Base-by-base conservation (phyloP, 2,113 vertebrate species). In the Heterotilapia buettikoferi region DNA sequence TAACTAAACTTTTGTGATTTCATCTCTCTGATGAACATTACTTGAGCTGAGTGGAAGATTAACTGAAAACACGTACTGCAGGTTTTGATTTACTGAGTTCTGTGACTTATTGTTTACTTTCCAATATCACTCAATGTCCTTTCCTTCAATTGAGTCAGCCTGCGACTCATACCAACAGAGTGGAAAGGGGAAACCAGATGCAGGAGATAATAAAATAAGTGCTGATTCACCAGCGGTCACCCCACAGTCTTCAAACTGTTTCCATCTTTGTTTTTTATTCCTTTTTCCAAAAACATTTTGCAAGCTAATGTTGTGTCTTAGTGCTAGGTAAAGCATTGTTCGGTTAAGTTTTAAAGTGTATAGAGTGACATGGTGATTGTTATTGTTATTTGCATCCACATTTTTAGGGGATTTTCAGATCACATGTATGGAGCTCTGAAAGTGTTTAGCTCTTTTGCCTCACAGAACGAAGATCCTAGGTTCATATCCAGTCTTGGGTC, bases 131-230 rank as follows among this genome's bases (percentile, higher is more conserved):
- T 36, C 21, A 54, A 16, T 91, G 91, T 90, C 61, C 61, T 36
- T 54, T 29, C 61, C 53, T 19, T 50, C 43, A 79, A 53, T 21
- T 78, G 33, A 89, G 53, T 84, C 2, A 3, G 26, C 12, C 50
- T 40, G 36, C n/a, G 6, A 56, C 82, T 85, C 71, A 84, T 82
- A 53, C 31, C 14, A 24, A n/a, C 33, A 33, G 3, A 45, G 63
- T 80, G 86, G 88, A 7, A 40, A 47, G 84, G 83, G 80, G 79
- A 84, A 90, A 82, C 31, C 59, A 59, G 52, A 87, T 68, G 21
- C 12, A 21, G 47, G 83, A 82, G 53, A 79, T 81, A 82, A 88
- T 89, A 83, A 85, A 87, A 85, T 89, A 84, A 84, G 38, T 8
- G 47, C 78, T 86, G 56, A 86, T 88, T 92, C 84, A 90, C 29